Base-by-base conservation (phyloP, 2,888 invertebrate genomes). In the Ernsta delagoae region DNA sequence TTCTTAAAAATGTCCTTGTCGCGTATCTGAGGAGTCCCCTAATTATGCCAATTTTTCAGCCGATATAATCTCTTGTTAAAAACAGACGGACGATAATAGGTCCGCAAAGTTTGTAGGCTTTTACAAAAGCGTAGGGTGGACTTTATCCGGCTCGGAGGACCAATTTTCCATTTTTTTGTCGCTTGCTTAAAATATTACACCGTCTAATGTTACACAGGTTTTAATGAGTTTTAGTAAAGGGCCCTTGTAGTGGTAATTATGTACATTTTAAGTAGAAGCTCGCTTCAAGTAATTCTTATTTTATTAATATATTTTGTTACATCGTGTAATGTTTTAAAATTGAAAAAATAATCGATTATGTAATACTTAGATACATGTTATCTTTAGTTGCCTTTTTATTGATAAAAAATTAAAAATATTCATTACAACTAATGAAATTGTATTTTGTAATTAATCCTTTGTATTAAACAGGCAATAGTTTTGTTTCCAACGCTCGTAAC, bases 81-180 rank as follows among this genome's bases (percentile, higher is more conserved):
- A 36, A 16, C 66, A 66, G 60, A 60, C 53, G 50, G 59, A 53
- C 53, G 5, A 41, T 65, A 59, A 66, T 65, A 57, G 65, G 45
- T 34, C 41, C 34, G 34, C 16, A 57, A 65, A 57, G 53, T 66
- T 59, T 24, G 50, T 36, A 9, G 16, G 59, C 53, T 53, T 65
- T 60, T 43, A 60, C 34, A n/a, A 66, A 59, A 66, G 12, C 43
- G 41, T 12, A 24, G 53, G 43, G 5, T 34, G 12, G 50, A 34
- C 53, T 67, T 56, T 48, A 63, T 63, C 68, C 56, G 57, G 68
- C 57, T 57, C 50, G 41, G 63, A 68, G 68, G 62, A 68, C 67
- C 67, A 57, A 57, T 50, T 50, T 66, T n/a, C n/a, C 8, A 7
- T 34, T 41, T 54, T 9, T 64, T 45, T 31, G 34, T 34, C 12